Evolutionary conservation across 2,113 vertebrate genomes (phyloP).

Genomic region (Chelonoidis abingdonii): DNA sequence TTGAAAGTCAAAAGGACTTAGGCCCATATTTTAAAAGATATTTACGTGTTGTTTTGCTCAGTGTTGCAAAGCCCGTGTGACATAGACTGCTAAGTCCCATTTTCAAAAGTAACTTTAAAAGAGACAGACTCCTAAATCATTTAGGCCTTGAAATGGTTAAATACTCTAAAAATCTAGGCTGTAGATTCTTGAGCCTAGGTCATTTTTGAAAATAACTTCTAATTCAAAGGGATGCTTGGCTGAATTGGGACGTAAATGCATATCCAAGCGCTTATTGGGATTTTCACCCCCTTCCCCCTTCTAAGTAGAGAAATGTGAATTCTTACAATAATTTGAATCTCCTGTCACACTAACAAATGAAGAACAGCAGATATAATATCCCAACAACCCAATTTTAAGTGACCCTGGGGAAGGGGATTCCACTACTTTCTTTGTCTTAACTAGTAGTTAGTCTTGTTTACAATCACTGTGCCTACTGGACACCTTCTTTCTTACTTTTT

Average conservation of each 20-base stretch:
- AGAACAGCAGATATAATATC: conserved; percentile 58
- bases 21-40: background rate
- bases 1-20: background rate
- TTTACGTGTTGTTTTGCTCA: background rate
- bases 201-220: background rate
- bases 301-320: background rate
- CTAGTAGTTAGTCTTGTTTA: background rate
- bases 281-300: background rate
- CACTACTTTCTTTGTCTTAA: background rate
- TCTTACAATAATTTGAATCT: background rate
- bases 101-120: background rate
- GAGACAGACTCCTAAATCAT: background rate
- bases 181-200: background rate
- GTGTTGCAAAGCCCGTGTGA: background rate
- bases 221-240: background rate
- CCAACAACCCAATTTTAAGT: conserved; percentile 13
- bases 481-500: background rate
- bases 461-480: background rate
- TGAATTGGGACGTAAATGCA: background rate
- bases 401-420: background rate
- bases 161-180: background rate
- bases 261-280: background rate
- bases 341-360: conserved; percentile 40
- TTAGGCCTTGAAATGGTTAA: background rate
- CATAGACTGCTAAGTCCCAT: background rate